Percentiles rank a stretch among this genome's conserved stretches.
Conservation (phyloP, 2,797 vertebrate species). For the Epinephelus awoara region DNA sequence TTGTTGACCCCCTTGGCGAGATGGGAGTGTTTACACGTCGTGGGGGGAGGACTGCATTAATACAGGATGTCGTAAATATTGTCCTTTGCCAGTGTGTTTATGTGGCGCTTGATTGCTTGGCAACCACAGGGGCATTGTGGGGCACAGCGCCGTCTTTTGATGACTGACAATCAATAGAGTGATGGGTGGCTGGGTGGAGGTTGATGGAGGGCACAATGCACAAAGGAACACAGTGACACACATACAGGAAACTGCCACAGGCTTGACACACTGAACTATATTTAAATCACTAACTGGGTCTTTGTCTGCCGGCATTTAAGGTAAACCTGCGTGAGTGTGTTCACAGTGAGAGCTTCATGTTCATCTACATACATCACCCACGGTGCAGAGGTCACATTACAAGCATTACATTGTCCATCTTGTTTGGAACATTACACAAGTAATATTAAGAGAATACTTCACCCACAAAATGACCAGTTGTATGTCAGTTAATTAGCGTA, state of each 20-base stretch:
- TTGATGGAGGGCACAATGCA: slow-evolving; percentile 59
- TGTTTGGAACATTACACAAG: too few species aligned
- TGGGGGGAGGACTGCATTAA: slow-evolving; percentile 38
- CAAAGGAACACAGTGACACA: slow-evolving; percentile 75
- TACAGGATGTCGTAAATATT: slow-evolving; percentile 59
- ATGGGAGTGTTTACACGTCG: slow-evolving; percentile 58
- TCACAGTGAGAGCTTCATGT: not conserved
- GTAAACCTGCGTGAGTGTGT: not conserved
- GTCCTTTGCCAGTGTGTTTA: slow-evolving; percentile 45
- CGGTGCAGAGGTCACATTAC: too few species aligned
- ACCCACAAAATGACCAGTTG: too few species aligned
- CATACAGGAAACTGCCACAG: slow-evolving; percentile 45
- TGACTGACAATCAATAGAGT: slow-evolving; percentile 67
- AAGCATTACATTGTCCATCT: too few species aligned
- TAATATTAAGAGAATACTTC: too few species aligned
- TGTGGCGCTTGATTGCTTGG: slow-evolving; percentile 58
- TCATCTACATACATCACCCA: too few species aligned
- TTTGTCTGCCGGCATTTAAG: slow-evolving; percentile 32
- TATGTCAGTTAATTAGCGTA: too few species aligned
- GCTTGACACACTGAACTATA: slow-evolving; percentile 60
- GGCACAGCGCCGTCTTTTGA: slow-evolving; percentile 59
- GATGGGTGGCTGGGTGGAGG: slow-evolving; percentile 49
- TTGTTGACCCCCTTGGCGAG: slow-evolving; percentile 48
- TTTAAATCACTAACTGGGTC: slow-evolving; percentile 38
- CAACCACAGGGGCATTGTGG: slow-evolving; percentile 68